Base-by-base conservation (phyloP, 2,113 vertebrate species). In the Chaenocephalus aceratus region DNA sequence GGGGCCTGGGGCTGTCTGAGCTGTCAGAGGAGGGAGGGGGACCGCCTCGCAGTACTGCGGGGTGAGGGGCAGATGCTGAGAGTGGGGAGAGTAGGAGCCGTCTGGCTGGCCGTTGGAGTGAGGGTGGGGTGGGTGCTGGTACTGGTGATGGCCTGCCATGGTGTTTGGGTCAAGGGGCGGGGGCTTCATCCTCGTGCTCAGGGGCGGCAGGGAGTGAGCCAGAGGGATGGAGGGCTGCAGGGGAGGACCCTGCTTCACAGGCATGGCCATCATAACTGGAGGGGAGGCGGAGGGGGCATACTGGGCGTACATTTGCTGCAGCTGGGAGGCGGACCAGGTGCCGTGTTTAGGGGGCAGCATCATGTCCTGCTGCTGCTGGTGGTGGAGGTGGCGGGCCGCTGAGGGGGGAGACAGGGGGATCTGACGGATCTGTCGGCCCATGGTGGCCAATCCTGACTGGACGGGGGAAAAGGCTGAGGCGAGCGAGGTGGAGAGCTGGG, bases 341-440 rank as follows among this genome's bases (percentile, higher is more conserved):
- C 93, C 93, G 2, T 95, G 94, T 87, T 92, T 95, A 69, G 94
- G 94, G 79, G 92, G 93, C 10, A 93, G 91, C 48, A 89, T 80
- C 60, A 90, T 65, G 59, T 93, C 91, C 30, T 92, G 93, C 57
- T 91, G 88, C 57, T 91, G 88, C 64, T 90, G 93, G 10, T 90
- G 90, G 92, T 94, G 90, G 62, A 94, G 72, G 89, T 94, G 91
- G 80, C 94, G 94, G 75, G 87, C 91, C 2, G 88, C 73, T 0
- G 91, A 74, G 56, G 95, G 95, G 21, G 95, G 95, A 72, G 96
- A 97, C 51, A 97, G 90, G 0, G 96, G 96, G 82, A 96, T 96
- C 83, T 88, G 94, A 61, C 94, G 95, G 93, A 94, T 91, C 87
- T 94, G 94, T 65, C 94, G 92, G 60, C 77, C 86, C 82, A 89